phyloP scores from a whole-genome alignment of 2,797 vertebrate species.

The Rhinoraja longicauda region DNA sequence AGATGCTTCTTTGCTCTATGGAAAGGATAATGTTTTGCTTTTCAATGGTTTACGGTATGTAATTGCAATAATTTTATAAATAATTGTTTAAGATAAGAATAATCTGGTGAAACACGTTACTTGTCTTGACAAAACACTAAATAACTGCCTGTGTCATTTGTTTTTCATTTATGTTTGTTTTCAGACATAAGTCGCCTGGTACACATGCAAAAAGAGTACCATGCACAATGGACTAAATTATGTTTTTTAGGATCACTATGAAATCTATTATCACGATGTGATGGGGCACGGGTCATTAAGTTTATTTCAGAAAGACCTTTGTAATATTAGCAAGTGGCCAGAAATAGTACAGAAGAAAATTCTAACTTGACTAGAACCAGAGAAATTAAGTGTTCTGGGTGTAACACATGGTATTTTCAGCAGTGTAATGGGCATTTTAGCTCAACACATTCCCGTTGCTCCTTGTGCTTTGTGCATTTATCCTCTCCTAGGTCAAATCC shows the following conservation, averaged over 20 bases:
- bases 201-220: neutral
- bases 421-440: too few species aligned
- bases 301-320: neutral
- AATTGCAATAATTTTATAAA: neutral
- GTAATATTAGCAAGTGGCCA: neutral
- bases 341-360: neutral
- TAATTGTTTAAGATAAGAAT: neutral
- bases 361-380: neutral
- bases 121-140: neutral
- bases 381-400: too few species aligned
- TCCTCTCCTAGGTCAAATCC: too few species aligned
- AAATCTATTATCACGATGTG: neutral
- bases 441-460: too few species aligned
- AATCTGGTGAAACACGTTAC: neutral
- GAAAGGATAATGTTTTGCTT: neutral
- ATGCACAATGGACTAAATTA: neutral
- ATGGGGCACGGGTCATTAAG: neutral
- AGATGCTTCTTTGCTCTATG: neutral
- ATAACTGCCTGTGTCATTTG: neutral
- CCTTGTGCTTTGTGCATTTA: too few species aligned
- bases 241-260: neutral
- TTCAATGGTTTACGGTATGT: neutral
- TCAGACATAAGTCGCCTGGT: neutral
- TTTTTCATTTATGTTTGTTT: neutral
- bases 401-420: too few species aligned